Conservation (phyloP, 2,113 vertebrate genomes). For the Silurus glanis region DNA sequence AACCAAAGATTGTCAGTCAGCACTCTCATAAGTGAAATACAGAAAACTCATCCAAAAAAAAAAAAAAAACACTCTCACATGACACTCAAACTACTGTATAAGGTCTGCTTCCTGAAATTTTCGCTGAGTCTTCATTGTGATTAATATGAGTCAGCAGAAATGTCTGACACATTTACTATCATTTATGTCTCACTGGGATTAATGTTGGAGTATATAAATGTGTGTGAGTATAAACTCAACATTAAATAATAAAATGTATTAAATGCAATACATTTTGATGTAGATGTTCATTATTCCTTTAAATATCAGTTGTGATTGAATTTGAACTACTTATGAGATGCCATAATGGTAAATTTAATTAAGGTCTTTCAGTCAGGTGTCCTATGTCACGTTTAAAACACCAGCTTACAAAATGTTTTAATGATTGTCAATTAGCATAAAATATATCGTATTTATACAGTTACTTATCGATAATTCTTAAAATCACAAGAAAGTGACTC, state of each 20-base stretch:
- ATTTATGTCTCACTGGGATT: neutral
- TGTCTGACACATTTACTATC: constrained; percentile 28
- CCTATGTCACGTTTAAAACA: constrained; percentile 21
- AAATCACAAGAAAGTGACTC: constrained; percentile 34
- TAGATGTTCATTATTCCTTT: neutral
- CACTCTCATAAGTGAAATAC: constrained; percentile 62
- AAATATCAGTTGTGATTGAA: neutral
- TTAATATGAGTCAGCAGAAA: constrained; percentile 45
- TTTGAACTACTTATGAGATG: neutral
- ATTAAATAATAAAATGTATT: too few relatives aligned
- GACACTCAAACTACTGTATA: constrained; percentile 54
- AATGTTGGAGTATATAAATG: neutral
- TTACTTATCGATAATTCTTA: constrained; percentile 32
- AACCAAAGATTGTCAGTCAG: constrained; percentile 75
- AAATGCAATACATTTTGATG: neutral
- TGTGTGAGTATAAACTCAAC: neutral
- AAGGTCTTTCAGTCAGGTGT: constrained; percentile 28
- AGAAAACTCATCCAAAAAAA: constrained; percentile 44
- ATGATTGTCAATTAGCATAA: constrained; percentile 68
- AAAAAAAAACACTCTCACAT: constrained; percentile 49
- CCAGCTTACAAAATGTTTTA: neutral
- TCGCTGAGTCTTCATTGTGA: constrained; percentile 52
- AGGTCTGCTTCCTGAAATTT: constrained; percentile 57
- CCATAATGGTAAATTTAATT: neutral
- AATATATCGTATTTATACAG: constrained; percentile 26